A percentile compares a stretch with the other conserved stretches of the same genome.
Conservation (phyloP, 1,140 invertebrate genomes). For the Drosophila malerkotliana region DNA sequence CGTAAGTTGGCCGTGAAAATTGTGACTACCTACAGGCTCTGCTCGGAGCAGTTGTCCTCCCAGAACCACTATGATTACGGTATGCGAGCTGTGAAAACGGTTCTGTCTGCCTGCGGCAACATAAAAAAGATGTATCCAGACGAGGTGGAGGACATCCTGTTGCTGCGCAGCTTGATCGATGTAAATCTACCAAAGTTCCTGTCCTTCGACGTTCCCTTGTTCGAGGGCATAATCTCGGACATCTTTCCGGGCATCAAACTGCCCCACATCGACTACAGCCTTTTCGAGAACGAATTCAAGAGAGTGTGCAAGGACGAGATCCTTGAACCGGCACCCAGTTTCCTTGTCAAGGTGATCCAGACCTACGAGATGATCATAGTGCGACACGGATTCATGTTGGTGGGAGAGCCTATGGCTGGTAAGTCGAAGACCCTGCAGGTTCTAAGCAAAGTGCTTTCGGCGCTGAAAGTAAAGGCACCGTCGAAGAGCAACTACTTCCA, state of each 20-base stretch:
- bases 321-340: slow-evolving; percentile 89
- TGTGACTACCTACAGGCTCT: slow-evolving; percentile 94
- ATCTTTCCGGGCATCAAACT: slow-evolving; percentile 93
- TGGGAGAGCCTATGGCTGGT: slow-evolving; percentile 90
- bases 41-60: slow-evolving; percentile 94
- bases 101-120: slow-evolving; percentile 93
- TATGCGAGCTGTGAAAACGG: slow-evolving; percentile 93
- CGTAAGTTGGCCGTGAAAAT: slow-evolving; percentile 93
- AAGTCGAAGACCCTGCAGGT: slow-evolving; percentile 88
- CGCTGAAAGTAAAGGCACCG: slow-evolving; percentile 87
- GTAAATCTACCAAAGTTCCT: slow-evolving; percentile 97
- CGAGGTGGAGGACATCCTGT: slow-evolving; percentile 90
- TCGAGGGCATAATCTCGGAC: slow-evolving; percentile 95
- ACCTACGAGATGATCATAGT: slow-evolving; percentile 93
- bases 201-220: slow-evolving; percentile 94
- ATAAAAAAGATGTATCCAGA: slow-evolving; percentile 93
- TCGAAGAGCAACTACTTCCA: slow-evolving; percentile 84
- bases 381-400: slow-evolving; percentile 93
- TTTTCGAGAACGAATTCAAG: slow-evolving; percentile 86
- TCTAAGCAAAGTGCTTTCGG: slow-evolving; percentile 89
- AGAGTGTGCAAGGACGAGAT: slow-evolving; percentile 86
- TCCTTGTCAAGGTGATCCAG: slow-evolving; percentile 90
- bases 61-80: slow-evolving; percentile 96
- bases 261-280: slow-evolving; percentile 90
- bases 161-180: slow-evolving; percentile 94